Base-by-base conservation (phyloP, 2,113 vertebrate species). In the Rhinoderma darwinii region DNA sequence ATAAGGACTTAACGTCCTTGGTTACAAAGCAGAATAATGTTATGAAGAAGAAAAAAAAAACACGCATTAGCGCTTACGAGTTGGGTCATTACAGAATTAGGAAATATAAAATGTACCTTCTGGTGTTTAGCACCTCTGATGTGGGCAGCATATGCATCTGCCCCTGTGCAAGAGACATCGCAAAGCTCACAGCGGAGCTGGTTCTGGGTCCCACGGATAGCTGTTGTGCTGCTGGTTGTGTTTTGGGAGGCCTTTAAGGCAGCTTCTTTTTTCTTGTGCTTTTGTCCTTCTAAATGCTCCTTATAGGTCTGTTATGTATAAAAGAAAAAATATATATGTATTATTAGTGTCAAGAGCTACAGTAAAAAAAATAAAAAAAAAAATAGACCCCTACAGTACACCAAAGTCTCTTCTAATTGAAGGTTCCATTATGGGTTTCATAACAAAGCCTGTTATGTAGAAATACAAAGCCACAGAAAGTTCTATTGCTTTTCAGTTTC, bases 181-280 rank as follows among this genome's bases (percentile, higher is more conserved):
- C 98, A 99, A 35, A 99, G 98, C 91, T 99, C 98, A 91, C 98
- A 99, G 89, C 97, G 97, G 66, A 99, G 94, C 90, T 99, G 98
- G 93, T 99, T 99, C 90, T 98, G 98, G 89, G 96, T 96, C 84
- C 96, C 97, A 73, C 97, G 97, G 87, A 97, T 93, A 59, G 97
- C 94, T 44, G 90, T 92, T 20, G 93, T 95, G 56, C 56, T 95
- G 88, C 91, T 96, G 37, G 84, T 96, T 89, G 93, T 96, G 90
- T 95, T 97, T 91, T 98, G 97, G 20, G 97, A 97, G 72, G 96
- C 96, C 93, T 99, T 99, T 87, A 99, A 90, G 0, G 98, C 97
- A 0, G 97, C 96, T 93, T 99, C 98, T 90, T 99, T 99, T 94
- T 99, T 99, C 91, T 99, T 99, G 93, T 99, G 98, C 90, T 99